Conservation (phyloP, 2,888 invertebrate genomes). For the Alloplasta piceator region DNA sequence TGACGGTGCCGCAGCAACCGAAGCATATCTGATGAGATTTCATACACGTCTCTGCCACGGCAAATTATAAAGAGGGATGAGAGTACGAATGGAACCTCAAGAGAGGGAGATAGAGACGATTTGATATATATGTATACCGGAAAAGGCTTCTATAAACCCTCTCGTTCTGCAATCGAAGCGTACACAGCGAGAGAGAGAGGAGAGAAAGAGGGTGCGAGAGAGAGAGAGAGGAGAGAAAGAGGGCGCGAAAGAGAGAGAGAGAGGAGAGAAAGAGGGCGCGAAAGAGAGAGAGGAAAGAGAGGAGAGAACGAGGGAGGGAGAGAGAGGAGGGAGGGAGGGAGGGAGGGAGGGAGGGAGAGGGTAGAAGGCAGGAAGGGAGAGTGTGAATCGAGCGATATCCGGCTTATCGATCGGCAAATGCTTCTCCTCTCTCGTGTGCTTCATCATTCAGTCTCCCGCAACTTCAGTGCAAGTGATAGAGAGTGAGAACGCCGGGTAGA, state of each 20-base stretch:
- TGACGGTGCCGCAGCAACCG: constrained; percentile 2
- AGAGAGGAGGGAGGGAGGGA: constrained; percentile 8
- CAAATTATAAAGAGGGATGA: constrained; percentile 32
- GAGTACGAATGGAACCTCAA: constrained; percentile 12
- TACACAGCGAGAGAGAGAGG: constrained; percentile 3
- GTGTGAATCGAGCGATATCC: constrained; percentile 59
- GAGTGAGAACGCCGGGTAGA: not conserved
- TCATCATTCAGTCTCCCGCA: constrained; percentile 44
- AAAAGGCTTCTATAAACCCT: constrained; percentile 42
- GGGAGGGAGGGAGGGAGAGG: no score
- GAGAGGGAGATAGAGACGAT: constrained; percentile 23
- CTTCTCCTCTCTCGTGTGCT: constrained; percentile 37
- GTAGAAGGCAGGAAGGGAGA: constrained; percentile 30
- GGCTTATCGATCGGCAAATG: constrained; percentile 55
- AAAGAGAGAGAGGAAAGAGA: no score
- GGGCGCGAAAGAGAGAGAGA: no score
- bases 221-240: no score
- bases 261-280: no score
- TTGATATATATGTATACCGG: constrained; percentile 15
- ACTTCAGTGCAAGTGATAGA: constrained; percentile 12
- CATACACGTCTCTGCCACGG: constrained; percentile 23
- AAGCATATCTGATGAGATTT: constrained; percentile 56
- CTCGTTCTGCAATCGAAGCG: constrained; percentile 13
- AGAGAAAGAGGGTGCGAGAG: constrained; percentile 9
- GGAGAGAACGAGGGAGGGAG: no score